A percentile compares a stretch with the other conserved stretches of the same genome.
phyloP scores from a whole-genome alignment of 2,888 invertebrate species.

The Molorchus minor region DNA sequence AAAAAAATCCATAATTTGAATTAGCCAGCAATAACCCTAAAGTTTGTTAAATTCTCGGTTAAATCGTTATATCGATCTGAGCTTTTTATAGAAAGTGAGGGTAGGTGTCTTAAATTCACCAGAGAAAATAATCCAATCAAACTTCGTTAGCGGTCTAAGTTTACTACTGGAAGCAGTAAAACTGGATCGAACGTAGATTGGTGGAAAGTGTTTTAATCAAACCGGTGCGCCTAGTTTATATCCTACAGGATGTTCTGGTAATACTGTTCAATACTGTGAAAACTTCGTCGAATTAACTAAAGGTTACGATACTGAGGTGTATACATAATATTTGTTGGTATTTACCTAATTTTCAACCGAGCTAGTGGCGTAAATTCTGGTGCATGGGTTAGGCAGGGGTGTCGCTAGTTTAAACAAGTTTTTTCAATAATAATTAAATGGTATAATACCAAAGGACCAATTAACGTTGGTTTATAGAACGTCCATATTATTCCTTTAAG shows the following conservation, averaged over 20 bases:
- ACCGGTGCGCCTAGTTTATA: slow-evolving; percentile 29
- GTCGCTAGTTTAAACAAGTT: too few species aligned
- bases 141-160: slow-evolving; percentile 44
- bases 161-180: slow-evolving; percentile 40
- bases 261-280: neutral
- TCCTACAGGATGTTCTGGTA: neutral
- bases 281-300: too few species aligned
- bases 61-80: slow-evolving; percentile 10
- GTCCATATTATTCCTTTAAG: too few species aligned
- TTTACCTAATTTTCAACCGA: too few species aligned
- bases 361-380: too few species aligned
- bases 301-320: neutral
- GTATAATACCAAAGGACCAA: too few species aligned
- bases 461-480: too few species aligned
- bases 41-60: slow-evolving; percentile 8
- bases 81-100: slow-evolving; percentile 37
- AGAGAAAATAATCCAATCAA: slow-evolving; percentile 47
- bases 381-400: too few species aligned
- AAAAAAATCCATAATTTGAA: neutral
- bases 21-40: slow-evolving; percentile 4
- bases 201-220: slow-evolving; percentile 50
- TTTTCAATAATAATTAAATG: too few species aligned
- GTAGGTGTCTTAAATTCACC: slow-evolving; percentile 35
- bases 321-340: too few species aligned
- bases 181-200: slow-evolving; percentile 47